These are phyloP conservation scores for Saimiri boliviensis DNA, from an alignment of 2,113 vertebrate species.

Conservation along the genomic window DNA sequence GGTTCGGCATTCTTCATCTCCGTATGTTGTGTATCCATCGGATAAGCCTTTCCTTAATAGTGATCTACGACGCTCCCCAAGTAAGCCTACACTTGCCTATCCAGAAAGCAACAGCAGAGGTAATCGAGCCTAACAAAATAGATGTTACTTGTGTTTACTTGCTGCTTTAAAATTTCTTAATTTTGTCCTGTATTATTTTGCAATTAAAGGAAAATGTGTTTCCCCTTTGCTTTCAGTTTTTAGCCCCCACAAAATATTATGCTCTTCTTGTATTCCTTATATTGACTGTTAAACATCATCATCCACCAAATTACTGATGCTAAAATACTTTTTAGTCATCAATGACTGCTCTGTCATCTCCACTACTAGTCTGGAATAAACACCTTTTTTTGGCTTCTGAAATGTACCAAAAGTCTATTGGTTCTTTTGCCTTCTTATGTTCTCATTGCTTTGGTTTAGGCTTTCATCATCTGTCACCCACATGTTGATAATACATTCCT, in stretches of 20 bases:
- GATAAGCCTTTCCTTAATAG: conserved; percentile 89
- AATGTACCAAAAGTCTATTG: not conserved
- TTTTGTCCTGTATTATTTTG: not conserved
- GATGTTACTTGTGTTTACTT: not conserved
- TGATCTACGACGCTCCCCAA: conserved; percentile 82
- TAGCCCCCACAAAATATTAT: not conserved
- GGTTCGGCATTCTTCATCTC: conserved; percentile 85
- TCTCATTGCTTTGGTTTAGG: not conserved
- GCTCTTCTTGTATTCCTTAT: not conserved
- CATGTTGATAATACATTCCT: not conserved
- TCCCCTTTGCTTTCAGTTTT: not conserved
- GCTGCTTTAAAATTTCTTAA: not conserved
- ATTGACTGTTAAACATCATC: not conserved
- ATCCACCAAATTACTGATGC: not conserved
- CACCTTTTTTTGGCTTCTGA: not conserved
- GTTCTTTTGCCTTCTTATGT: not conserved
- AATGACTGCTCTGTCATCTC: not conserved
- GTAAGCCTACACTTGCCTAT: conserved; percentile 88
- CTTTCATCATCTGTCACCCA: not conserved
- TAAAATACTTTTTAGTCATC: not conserved
- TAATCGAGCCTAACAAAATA: conserved; percentile 71
- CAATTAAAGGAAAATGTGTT: not conserved
- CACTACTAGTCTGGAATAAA: not conserved
- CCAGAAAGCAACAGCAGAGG: conserved; percentile 96
- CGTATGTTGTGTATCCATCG: conserved; percentile 89